A percentile compares a stretch with the other conserved stretches of the same genome.
These are phyloP conservation scores for Acanthiza pusilla DNA, from an alignment of 2,797 vertebrate species.

Conservation along the genomic window DNA sequence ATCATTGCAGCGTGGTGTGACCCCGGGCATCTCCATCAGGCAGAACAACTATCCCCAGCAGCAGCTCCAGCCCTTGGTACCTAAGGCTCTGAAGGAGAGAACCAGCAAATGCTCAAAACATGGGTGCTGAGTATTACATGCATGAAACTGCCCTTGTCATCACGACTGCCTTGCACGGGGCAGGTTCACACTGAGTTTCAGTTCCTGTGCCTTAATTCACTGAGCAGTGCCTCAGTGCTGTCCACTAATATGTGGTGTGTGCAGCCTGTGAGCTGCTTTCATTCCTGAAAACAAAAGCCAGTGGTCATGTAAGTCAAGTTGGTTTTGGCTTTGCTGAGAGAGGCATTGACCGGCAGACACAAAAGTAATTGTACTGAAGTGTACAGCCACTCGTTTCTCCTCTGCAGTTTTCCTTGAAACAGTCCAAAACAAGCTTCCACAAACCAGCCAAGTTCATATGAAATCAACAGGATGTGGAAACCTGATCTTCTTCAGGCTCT, in stretches of 20 bases:
- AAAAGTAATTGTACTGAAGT: constrained; percentile 22
- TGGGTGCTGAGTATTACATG: not conserved
- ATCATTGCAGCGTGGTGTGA: not conserved
- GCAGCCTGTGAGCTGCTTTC: not conserved
- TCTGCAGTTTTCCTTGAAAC: not conserved
- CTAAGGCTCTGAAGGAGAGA: not conserved
- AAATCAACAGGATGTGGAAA: constrained; percentile 68
- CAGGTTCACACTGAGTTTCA: not conserved
- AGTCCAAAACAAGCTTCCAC: constrained; percentile 62
- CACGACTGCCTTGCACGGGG: not conserved
- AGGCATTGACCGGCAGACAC: not conserved
- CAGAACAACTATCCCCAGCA: not conserved
- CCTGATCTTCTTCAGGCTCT: constrained; percentile 31
- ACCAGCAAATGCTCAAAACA: not conserved
- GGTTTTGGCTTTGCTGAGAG: constrained; percentile 26
- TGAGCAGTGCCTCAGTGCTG: not conserved
- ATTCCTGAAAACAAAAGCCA: not conserved
- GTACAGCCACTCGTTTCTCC: not conserved
- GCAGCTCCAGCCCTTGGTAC: not conserved
- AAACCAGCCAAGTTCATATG: constrained; percentile 30
- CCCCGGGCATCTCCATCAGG: not conserved
- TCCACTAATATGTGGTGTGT: accelerated
- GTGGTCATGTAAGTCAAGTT: constrained; percentile 8
- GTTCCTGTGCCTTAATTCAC: not conserved
- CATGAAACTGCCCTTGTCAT: not conserved